A percentile compares a stretch with the other conserved stretches of the same genome.
Conservation (phyloP, 2,797 vertebrate species). For the Okamejei kenojei region DNA sequence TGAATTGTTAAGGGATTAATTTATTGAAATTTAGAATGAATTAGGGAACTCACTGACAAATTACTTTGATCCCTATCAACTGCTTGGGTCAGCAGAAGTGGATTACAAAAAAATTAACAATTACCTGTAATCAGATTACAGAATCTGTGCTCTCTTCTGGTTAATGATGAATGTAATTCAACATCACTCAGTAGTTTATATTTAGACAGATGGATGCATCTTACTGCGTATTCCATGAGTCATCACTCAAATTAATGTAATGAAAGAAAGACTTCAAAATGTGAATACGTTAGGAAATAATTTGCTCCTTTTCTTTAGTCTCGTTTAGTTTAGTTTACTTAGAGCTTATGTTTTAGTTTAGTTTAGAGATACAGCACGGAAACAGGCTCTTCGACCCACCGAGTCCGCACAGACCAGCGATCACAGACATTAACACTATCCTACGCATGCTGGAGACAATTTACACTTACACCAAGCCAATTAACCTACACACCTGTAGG, state of each 20-base stretch:
- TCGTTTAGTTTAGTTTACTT: too few relatives aligned
- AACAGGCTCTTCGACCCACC: too few relatives aligned
- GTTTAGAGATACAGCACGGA: too few relatives aligned
- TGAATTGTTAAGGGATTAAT: not conserved
- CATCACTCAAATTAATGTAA: not conserved
- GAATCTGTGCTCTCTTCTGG: not conserved
- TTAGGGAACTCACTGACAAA: not conserved
- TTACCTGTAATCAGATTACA: not conserved
- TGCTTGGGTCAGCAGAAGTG: not conserved
- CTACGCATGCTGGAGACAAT: too few relatives aligned
- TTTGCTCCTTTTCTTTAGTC: too few relatives aligned
- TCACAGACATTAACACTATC: too few relatives aligned
- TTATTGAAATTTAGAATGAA: not conserved
- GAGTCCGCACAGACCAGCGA: too few relatives aligned
- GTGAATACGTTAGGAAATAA: not conserved
- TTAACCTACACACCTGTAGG: too few relatives aligned
- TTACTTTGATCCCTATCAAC: not conserved
- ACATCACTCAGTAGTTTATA: not conserved
- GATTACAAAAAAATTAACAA: conserved; percentile 6
- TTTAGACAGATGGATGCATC: not conserved
- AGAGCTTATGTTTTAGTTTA: too few relatives aligned
- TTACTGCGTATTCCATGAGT: not conserved
- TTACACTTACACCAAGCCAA: too few relatives aligned
- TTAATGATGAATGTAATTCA: not conserved
- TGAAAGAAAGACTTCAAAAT: not conserved